Evolutionary conservation across 2,797 vertebrate species (phyloP).

Genomic region (Lates japonicus): DNA sequence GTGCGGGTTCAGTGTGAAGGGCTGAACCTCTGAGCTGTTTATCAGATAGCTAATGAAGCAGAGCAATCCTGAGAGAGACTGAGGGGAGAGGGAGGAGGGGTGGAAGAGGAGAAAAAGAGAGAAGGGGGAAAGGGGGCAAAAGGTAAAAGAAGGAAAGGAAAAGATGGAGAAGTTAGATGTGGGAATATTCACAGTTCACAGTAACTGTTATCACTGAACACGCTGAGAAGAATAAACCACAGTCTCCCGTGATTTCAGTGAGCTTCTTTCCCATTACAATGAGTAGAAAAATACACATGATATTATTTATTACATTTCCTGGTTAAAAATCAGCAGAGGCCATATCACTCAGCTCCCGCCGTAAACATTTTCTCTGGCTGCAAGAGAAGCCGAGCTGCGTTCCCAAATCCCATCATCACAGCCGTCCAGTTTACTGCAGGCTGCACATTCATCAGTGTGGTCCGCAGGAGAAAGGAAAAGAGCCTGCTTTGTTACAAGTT

Average conservation of each 20-base stretch:
- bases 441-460: constrained; percentile 69
- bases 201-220: constrained; percentile 31
- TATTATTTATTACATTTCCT: constrained; percentile 72
- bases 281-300: constrained; percentile 50
- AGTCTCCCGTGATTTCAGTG: constrained; percentile 37
- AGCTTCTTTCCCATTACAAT: constrained; percentile 44
- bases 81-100: background rate
- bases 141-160: constrained; percentile 6
- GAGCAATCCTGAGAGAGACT: constrained; percentile 71
- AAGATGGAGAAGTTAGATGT: constrained; percentile 32
- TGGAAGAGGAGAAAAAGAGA: background rate
- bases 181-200: constrained; percentile 21
- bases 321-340: constrained; percentile 61
- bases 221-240: constrained; percentile 25
- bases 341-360: constrained; percentile 79
- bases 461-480: constrained; percentile 23
- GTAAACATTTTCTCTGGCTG: constrained; percentile 84
- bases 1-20: constrained; percentile 87
- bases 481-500: constrained; percentile 69
- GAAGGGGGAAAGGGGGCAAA: too few species aligned
- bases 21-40: constrained; percentile 85
- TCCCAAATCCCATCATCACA: constrained; percentile 74
- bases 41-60: constrained; percentile 94
- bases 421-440: constrained; percentile 52
- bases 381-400: constrained; percentile 47